phyloP scores from a whole-genome alignment of 2,797 vertebrate species.

The Acipenser transmontanus region DNA sequence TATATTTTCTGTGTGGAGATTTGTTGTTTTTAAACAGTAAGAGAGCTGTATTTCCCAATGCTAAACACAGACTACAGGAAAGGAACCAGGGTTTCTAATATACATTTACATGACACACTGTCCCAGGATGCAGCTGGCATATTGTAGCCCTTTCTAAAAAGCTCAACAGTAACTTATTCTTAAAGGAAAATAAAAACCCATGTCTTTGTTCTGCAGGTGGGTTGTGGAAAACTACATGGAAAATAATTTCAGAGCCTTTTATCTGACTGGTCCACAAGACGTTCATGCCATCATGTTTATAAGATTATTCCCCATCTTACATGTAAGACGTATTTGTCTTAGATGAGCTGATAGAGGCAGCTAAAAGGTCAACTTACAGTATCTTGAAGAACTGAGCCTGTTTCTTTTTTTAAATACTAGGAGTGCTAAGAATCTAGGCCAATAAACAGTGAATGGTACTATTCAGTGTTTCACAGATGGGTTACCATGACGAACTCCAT shows the following conservation, averaged over 20 bases:
- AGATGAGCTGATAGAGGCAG: too few species aligned
- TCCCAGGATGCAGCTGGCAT: background rate
- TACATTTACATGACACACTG: background rate
- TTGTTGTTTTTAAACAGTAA: too few species aligned
- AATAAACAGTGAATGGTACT: constrained; percentile 41
- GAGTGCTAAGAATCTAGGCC: constrained; percentile 2
- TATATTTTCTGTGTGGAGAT: too few species aligned
- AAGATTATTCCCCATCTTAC: too few species aligned
- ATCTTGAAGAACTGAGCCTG: too few species aligned
- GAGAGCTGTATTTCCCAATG: background rate
- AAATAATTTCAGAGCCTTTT: too few species aligned
- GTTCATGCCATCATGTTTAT: too few species aligned
- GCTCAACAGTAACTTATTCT: background rate
- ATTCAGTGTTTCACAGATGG: constrained; percentile 62
- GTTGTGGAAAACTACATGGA: constrained; percentile 16
- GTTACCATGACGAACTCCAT: constrained; percentile 53
- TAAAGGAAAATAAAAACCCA: background rate
- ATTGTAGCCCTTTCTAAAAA: background rate
- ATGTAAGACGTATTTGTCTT: too few species aligned
- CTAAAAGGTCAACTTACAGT: too few species aligned
- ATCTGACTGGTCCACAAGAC: too few species aligned
- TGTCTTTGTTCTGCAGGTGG: constrained; percentile 34
- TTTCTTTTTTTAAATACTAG: background rate
- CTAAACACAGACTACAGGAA: background rate
- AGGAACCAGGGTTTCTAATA: background rate